phyloP scores from a whole-genome alignment of 1,140 invertebrate genomes.

The Lycorma delicatula region DNA sequence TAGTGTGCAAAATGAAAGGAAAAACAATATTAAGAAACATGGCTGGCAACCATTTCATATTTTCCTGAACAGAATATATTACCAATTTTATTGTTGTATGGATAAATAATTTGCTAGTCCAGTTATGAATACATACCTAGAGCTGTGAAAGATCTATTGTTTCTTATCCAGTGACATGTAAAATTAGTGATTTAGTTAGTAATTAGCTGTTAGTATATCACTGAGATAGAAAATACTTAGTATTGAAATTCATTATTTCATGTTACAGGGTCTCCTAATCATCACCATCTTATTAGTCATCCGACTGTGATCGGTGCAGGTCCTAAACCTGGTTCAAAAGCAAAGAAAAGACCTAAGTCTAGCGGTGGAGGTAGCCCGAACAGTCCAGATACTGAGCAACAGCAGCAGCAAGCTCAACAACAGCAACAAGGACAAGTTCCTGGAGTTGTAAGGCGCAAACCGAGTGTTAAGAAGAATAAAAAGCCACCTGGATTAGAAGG shows the following conservation, averaged over 20 bases:
- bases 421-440: background rate
- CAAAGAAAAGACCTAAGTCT: conserved; percentile 58
- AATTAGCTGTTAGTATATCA: too few relatives aligned
- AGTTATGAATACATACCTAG: too few relatives aligned
- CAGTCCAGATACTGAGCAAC: conserved; percentile 42
- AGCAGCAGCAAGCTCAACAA: conserved; percentile 34
- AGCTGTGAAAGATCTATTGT: too few relatives aligned
- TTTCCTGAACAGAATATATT: too few relatives aligned
- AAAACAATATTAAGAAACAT: too few relatives aligned
- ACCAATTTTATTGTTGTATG: too few relatives aligned
- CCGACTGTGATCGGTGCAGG: conserved; percentile 62
- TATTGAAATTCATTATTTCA: background rate
- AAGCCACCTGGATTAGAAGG: conserved; percentile 52
- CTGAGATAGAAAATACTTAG: too few relatives aligned
- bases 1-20: too few relatives aligned
- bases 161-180: background rate
- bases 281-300: conserved; percentile 66
- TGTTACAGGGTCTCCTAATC: conserved; percentile 56
- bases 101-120: too few relatives aligned
- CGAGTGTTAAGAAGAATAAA: conserved; percentile 70
- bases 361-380: conserved; percentile 44
- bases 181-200: conserved; percentile 8
- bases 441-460: conserved; percentile 48
- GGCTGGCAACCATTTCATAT: too few relatives aligned
- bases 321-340: conserved; percentile 49